Evolutionary conservation across 2,797 vertebrate species (phyloP), one percentile per base, ranked within the genome.

Genomic region (Heterohyrax brucei): DNA sequence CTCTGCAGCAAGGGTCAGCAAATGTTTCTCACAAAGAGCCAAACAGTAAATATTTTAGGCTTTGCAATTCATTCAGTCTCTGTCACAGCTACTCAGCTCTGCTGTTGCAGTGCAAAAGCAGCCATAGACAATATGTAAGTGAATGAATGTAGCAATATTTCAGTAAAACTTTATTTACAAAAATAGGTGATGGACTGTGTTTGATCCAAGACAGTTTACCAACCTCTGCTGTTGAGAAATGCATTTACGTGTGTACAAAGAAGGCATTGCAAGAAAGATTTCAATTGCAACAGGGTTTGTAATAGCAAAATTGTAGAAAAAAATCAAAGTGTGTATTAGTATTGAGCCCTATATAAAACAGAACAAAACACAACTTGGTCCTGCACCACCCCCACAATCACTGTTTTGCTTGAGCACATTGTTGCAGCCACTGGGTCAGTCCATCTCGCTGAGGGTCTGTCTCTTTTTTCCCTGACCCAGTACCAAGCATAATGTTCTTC

Each of bases 221-320:
- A 81, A 70, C 30, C 46, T 7, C 13, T n/a, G 1, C 19, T 81
- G 61, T 66, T 68, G n/a, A 75, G 79, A 80, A 68, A 61, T 39
- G 30, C 10, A 84, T 83, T 78, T 76, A 82, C 9, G n/a, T 18
- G 50, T 66, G 13, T 21, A 59, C 81, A 78, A 46, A 92, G 66
- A 46, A 95, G 80, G 22, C 59, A 28, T n/a, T 13, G 56, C 56
- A 94, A 50, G 28, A 78, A 77, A 91, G 13, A 85, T 59, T 88
- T 91, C 84, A 73, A 78, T 46, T 68, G 28, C 10, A 46, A 48
- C 10, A 13, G 46, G 56, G 30, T 87, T 76, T 85, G 61, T 89
- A 85, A 80, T 48, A 84, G 73, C 30, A 88, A 88, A 82, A 87
- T 78, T 77, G 89, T 87, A 83, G 30, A 64, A 87, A 56, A 56